These are phyloP conservation scores for Acheta domesticus DNA, from an alignment of 2,888 invertebrate genomes.

Conservation along the genomic window DNA sequence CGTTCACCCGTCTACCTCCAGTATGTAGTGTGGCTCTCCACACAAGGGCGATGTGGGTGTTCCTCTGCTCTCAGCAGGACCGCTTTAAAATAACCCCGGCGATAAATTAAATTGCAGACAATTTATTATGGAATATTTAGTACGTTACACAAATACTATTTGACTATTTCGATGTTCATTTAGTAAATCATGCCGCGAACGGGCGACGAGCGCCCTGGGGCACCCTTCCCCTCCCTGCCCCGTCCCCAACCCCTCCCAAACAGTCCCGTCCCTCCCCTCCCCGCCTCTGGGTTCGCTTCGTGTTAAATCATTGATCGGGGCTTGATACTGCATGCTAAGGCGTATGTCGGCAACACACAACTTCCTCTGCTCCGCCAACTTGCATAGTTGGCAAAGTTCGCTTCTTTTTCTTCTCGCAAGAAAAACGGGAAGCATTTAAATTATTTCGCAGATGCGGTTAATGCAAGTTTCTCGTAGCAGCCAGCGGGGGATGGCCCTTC, in stretches of 20 bases:
- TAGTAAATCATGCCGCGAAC: not conserved
- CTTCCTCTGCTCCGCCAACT: not conserved
- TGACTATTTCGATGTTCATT: conserved; percentile 18
- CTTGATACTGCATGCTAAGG: conserved; percentile 9
- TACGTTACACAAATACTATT: conserved; percentile 1
- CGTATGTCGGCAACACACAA: not conserved
- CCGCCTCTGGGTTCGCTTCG: not conserved
- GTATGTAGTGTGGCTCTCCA: no score
- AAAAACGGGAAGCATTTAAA: conserved; percentile 9
- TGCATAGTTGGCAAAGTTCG: not conserved
- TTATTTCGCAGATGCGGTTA: conserved; percentile 18
- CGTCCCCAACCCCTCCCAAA: no score
- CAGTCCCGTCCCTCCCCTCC: no score
- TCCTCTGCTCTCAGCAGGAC: no score
- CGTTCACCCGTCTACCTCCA: no score
- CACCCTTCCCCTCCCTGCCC: not conserved
- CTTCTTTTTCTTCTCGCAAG: not conserved
- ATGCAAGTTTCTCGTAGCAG: not conserved
- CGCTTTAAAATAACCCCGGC: not conserved
- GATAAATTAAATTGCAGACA: not conserved
- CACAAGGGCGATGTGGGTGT: no score
- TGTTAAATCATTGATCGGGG: conserved; percentile 11
- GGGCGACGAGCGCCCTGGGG: not conserved
- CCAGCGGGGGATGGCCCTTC: not conserved
- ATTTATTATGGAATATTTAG: conserved; percentile 18